Evolutionary conservation across 2,113 vertebrate species (phyloP).

Genomic region (Xiphias gladius): DNA sequence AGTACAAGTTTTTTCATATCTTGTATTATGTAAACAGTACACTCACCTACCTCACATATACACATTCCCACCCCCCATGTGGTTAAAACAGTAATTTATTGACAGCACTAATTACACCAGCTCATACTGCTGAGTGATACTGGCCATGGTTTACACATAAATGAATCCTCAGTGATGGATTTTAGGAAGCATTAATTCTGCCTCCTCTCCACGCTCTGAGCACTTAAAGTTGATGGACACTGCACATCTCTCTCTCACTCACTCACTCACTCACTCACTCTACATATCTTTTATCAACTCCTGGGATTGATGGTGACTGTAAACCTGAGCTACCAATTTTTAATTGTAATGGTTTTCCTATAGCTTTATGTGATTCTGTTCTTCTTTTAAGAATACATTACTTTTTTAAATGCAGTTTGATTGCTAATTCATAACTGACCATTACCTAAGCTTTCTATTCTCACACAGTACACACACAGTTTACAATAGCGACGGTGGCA

Average conservation of each 20-base stretch:
- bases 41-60: neutral
- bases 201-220: slow-evolving; percentile 3
- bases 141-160: slow-evolving; percentile 48
- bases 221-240: slow-evolving; percentile 38
- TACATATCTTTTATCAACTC: slow-evolving; percentile 25
- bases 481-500: neutral
- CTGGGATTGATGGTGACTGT: slow-evolving; percentile 27
- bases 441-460: neutral
- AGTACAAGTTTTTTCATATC: neutral
- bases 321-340: slow-evolving; percentile 6
- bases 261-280: slow-evolving; percentile 3
- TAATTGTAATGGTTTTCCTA: neutral
- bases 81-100: slow-evolving; percentile 48
- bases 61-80: neutral
- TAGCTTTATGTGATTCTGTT: slow-evolving; percentile 6
- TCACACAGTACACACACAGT: neutral
- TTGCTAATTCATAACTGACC: neutral
- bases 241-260: neutral
- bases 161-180: slow-evolving; percentile 49
- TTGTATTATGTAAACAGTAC: slow-evolving; percentile 30
- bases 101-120: slow-evolving; percentile 52
- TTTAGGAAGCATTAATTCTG: slow-evolving; percentile 47
- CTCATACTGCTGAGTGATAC: slow-evolving; percentile 37
- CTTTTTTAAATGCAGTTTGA: neutral
- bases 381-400: neutral